phyloP scores from a whole-genome alignment of 2,113 vertebrate genomes.

The Burhinus bistriatus region DNA sequence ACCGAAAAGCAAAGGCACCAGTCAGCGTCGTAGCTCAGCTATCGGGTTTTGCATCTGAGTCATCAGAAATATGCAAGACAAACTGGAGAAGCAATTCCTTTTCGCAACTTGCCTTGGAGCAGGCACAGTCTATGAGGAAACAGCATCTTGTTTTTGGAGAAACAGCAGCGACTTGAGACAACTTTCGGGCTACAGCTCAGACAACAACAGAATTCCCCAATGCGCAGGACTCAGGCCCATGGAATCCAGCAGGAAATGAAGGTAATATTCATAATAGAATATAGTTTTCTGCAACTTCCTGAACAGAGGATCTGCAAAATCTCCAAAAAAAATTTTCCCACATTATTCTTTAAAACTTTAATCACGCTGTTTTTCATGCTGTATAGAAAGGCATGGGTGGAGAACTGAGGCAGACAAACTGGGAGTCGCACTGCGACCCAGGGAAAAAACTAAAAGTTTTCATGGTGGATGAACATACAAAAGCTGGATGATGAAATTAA shows the following conservation, averaged over 20 bases:
- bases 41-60: constrained; percentile 52
- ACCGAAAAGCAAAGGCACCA: constrained; percentile 59
- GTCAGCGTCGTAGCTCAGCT: constrained; percentile 51
- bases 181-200: not conserved
- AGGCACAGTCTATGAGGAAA: constrained; percentile 29
- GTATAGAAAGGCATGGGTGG: not conserved
- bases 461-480: not conserved
- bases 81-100: constrained; percentile 47
- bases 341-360: not conserved
- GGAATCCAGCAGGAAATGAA: constrained; percentile 29
- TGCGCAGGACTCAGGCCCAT: accelerated
- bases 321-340: not conserved
- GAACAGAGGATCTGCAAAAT: not conserved
- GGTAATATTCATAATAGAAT: not conserved
- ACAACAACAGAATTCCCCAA: not conserved
- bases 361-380: accelerated
- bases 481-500: not conserved
- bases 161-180: constrained; percentile 1
- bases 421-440: not conserved
- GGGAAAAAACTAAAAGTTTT: not conserved
- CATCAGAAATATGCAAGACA: constrained; percentile 43
- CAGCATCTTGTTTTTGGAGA: constrained; percentile 33
- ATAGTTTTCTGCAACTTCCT: not conserved
- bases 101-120: constrained; percentile 51
- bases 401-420: not conserved